Conservation (phyloP, 2,113 vertebrate species). For the Actenoides hombroni region DNA sequence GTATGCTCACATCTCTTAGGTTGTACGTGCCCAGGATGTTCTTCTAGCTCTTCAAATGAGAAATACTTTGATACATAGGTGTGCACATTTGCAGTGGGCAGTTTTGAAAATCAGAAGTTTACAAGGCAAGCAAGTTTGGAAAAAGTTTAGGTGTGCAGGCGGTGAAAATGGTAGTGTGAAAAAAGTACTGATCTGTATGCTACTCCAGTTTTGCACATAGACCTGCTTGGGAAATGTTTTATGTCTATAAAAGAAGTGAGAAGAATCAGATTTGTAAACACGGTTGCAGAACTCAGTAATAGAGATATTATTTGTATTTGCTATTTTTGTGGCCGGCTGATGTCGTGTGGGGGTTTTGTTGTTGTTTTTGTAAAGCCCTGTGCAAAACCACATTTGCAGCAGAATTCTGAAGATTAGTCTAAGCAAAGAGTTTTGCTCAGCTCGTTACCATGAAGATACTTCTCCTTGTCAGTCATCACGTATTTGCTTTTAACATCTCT, state of each 20-base stretch:
- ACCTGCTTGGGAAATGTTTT: neutral
- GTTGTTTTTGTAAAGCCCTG: neutral
- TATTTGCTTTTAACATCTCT: neutral
- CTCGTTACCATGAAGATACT: neutral
- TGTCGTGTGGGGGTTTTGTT: neutral
- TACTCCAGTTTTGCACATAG: neutral
- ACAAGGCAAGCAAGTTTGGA: neutral
- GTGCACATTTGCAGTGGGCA: neutral
- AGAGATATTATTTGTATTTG: neutral
- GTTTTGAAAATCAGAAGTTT: neutral
- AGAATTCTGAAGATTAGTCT: neutral
- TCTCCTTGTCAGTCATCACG: neutral
- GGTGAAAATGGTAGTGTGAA: neutral
- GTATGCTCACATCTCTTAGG: fast-evolving
- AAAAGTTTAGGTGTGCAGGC: neutral
- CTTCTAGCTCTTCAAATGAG: neutral
- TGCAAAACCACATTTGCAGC: neutral
- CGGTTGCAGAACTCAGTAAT: neutral
- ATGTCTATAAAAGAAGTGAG: neutral
- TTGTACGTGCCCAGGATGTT: neutral
- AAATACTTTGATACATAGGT: fast-evolving
- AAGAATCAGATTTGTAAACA: neutral
- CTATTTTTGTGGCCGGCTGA: neutral
- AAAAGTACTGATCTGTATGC: fast-evolving
- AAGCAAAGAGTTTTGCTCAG: neutral